Conservation (phyloP, 1,140 invertebrate genomes). For the Periplaneta americana region DNA sequence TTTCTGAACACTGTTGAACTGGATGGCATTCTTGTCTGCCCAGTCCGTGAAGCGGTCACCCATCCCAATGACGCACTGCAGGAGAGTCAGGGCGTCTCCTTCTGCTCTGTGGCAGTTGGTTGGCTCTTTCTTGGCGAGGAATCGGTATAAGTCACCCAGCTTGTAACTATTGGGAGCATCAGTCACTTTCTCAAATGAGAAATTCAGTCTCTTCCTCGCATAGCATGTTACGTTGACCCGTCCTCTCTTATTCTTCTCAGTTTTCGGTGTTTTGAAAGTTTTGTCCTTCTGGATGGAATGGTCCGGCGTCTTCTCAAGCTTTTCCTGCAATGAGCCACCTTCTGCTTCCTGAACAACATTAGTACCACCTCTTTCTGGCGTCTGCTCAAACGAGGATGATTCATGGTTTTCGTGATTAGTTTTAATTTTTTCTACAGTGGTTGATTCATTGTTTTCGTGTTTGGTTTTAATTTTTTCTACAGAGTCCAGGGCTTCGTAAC, state of each 20-base stretch:
- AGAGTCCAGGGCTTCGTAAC: neutral
- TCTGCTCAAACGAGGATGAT: neutral
- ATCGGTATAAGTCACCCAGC: conserved; percentile 45
- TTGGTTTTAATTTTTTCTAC: neutral
- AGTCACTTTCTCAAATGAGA: conserved; percentile 24
- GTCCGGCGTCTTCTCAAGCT: neutral
- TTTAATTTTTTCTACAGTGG: neutral
- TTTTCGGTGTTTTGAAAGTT: neutral
- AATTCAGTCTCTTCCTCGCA: conserved; percentile 24
- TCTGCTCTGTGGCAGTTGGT: conserved; percentile 50
- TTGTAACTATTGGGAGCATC: conserved; percentile 36
- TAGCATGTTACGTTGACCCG: conserved; percentile 30
- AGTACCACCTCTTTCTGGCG: neutral
- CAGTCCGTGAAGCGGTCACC: conserved; percentile 47
- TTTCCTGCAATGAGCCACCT: neutral
- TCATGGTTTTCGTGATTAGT: neutral
- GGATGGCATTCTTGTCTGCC: conserved; percentile 43
- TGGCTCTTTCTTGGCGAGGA: conserved; percentile 38
- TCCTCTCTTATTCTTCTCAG: neutral
- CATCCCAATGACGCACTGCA: conserved; percentile 45
- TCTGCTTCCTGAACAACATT: neutral
- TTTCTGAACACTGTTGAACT: neutral
- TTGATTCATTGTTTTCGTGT: neutral
- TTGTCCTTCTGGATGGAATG: neutral
- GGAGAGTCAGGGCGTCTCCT: conserved; percentile 48